These are phyloP conservation scores for Hermodice carunculata DNA, from an alignment of 2,888 invertebrate species.

Conservation along the genomic window DNA sequence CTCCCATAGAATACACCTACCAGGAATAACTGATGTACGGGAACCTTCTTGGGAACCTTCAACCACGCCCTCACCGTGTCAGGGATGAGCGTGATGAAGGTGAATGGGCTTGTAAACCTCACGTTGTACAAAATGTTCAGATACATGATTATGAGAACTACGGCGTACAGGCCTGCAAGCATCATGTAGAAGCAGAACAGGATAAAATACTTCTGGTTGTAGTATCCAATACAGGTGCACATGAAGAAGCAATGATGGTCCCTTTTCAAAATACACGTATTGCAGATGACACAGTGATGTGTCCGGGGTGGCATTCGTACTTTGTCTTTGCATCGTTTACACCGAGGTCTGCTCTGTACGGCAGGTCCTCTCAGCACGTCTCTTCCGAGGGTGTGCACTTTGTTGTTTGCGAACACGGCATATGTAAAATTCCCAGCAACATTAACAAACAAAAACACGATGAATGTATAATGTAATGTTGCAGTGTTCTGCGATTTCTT, in stretches of 20 bases:
- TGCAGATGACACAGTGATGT: slow-evolving; percentile 46
- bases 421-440: background rate
- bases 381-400: background rate
- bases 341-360: background rate
- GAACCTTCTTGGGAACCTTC: slow-evolving; percentile 15
- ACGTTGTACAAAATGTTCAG: background rate
- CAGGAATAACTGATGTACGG: slow-evolving; percentile 20
- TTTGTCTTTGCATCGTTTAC: slow-evolving; percentile 1
- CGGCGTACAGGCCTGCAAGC: slow-evolving; percentile 37
- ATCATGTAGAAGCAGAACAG: slow-evolving; percentile 47
- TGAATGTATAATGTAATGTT: background rate
- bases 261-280: slow-evolving; percentile 39
- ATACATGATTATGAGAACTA: slow-evolving; percentile 7
- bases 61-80: slow-evolving; percentile 20
- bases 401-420: too few species aligned
- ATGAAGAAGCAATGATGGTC: slow-evolving; percentile 51
- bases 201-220: slow-evolving; percentile 47
- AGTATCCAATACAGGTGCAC: slow-evolving; percentile 45
- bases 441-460: background rate
- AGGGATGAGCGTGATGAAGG: slow-evolving; percentile 37
- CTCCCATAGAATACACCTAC: slow-evolving; percentile 36
- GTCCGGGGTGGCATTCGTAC: slow-evolving; percentile 37
- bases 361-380: background rate
- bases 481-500: background rate
- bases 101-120: slow-evolving; percentile 2